These are phyloP conservation scores for Mimachlamys varia DNA, from an alignment of 2,888 invertebrate species.

Conservation along the genomic window DNA sequence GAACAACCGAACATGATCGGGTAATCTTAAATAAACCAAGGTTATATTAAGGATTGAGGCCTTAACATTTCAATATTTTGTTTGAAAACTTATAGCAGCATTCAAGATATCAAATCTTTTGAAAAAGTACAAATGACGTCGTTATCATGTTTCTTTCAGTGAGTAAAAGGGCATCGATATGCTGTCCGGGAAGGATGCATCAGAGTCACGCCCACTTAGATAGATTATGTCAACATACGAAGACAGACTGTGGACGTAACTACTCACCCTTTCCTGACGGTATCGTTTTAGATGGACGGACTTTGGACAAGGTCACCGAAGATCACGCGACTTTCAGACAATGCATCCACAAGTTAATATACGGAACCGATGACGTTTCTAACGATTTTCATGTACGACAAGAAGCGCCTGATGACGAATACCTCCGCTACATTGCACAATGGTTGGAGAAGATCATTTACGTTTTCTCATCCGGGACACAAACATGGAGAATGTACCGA, in stretches of 20 bases:
- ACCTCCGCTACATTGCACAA: neutral
- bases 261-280: neutral
- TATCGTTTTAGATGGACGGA: neutral
- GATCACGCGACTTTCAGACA: neutral
- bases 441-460: neutral
- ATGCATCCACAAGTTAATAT: neutral
- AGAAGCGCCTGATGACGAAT: neutral
- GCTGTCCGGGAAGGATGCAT: no score
- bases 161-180: no score
- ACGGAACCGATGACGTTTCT: slow-evolving; percentile 1
- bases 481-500: neutral
- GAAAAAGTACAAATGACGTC: no score
- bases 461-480: neutral
- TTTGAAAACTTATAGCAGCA: no score
- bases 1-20: no score
- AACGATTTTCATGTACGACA: neutral
- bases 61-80: no score
- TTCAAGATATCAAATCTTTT: no score
- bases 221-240: neutral
- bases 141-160: no score
- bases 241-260: neutral
- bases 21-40: no score
- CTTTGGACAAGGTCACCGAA: neutral
- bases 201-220: no score
- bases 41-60: no score